Conservation (phyloP, 2,888 invertebrate genomes). For the Orthonevra nobilis region DNA sequence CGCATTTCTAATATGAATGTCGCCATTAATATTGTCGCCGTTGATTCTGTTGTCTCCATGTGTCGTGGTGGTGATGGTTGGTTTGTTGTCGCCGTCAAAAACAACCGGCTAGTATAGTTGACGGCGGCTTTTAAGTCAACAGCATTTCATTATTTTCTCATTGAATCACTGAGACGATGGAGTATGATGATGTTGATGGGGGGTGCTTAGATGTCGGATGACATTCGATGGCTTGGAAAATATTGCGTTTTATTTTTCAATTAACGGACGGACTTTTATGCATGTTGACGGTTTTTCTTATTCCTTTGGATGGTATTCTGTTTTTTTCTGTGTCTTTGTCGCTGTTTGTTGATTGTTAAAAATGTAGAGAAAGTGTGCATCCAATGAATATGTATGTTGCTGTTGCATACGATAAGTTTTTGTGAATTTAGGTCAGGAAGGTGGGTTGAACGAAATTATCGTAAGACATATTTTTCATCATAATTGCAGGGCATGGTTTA, state of each 20-base stretch:
- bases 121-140: constrained; percentile 68
- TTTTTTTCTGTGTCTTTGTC: constrained; percentile 8
- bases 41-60: constrained; percentile 67
- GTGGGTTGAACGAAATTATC: too few relatives aligned
- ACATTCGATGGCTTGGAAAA: constrained; percentile 20
- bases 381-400: too few relatives aligned
- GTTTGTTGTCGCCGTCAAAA: constrained; percentile 68
- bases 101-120: constrained; percentile 68
- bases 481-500: too few relatives aligned
- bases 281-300: constrained; percentile 24
- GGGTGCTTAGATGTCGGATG: background rate
- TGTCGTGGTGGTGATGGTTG: constrained; percentile 48
- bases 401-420: too few relatives aligned
- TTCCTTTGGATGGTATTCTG: background rate
- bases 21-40: constrained; percentile 70
- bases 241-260: constrained; percentile 55
- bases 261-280: constrained; percentile 50
- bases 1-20: constrained; percentile 70
- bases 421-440: too few relatives aligned
- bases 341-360: background rate
- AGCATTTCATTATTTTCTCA: constrained; percentile 67
- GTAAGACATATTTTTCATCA: too few relatives aligned
- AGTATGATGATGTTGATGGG: background rate
- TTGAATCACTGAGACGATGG: constrained; percentile 37
- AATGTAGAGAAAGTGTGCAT: too few relatives aligned